These are phyloP conservation scores for Lycocerus yunnanus DNA, from an alignment of 2,888 invertebrate genomes.

Conservation along the genomic window DNA sequence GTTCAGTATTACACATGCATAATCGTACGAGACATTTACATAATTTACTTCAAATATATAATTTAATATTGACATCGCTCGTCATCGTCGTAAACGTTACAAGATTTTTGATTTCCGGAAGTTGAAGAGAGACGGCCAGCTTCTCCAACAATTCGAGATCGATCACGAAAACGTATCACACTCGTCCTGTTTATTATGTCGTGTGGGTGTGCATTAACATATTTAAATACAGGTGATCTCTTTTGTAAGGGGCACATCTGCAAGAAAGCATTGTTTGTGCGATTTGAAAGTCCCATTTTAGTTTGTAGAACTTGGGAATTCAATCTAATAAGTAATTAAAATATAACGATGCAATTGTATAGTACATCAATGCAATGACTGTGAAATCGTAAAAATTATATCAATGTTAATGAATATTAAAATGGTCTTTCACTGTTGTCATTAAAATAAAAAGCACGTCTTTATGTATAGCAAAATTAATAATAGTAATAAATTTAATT, in stretches of 20 bases:
- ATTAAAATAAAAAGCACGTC: conserved; percentile 3
- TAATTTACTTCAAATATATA: neutral
- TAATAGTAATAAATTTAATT: conserved; percentile 7
- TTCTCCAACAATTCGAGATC: neutral
- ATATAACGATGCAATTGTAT: conserved; percentile 3
- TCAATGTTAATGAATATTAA: conserved; percentile 4
- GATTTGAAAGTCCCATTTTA: conserved; percentile 16
- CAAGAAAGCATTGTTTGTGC: conserved; percentile 19
- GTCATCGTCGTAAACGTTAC: neutral
- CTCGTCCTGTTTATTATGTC: conserved; percentile 24
- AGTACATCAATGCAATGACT: conserved; percentile 10
- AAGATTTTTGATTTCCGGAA: neutral
- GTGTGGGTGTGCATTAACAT: conserved; percentile 31
- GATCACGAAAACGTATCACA: neutral
- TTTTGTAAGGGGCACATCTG: conserved; percentile 24
- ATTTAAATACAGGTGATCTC: conserved; percentile 31
- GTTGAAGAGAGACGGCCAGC: neutral
- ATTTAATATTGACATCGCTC: neutral
- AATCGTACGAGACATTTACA: neutral
- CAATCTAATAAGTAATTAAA: conserved; percentile 20
- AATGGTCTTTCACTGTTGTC: conserved; percentile 3
- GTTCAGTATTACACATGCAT: neutral
- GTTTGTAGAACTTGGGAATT: conserved; percentile 23
- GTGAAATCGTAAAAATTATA: conserved; percentile 6
- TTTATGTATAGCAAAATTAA: conserved; percentile 14